Evolutionary conservation across 64 coral and sea anemone species (phyloP).

Genomic region (Anthopleura sola): DNA sequence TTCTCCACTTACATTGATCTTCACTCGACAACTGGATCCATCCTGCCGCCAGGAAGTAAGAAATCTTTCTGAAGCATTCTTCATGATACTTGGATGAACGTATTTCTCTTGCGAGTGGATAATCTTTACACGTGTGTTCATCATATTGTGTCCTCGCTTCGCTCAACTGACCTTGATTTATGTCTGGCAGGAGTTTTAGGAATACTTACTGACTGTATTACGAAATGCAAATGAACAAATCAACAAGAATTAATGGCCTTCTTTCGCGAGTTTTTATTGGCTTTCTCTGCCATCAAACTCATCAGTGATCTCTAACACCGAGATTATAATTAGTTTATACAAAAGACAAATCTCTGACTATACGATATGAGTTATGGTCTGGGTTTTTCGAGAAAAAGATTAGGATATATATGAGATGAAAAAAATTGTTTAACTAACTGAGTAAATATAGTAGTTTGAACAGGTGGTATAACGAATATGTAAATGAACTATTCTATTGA

Average conservation of each 20-base stretch:
- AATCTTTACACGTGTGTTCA: background rate
- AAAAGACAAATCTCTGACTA: background rate
- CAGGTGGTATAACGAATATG: background rate
- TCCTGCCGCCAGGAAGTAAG: background rate
- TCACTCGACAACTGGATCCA: conserved; percentile 25
- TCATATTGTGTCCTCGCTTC: background rate
- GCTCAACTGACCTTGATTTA: background rate
- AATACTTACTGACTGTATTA: background rate
- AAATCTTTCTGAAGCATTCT: background rate
- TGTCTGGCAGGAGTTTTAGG: background rate
- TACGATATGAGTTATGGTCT: background rate
- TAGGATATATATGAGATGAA: background rate
- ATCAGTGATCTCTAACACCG: background rate
- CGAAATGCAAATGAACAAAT: background rate
- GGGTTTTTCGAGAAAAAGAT: background rate
- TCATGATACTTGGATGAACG: background rate
- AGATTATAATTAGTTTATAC: background rate
- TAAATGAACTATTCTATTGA: background rate
- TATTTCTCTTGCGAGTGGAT: background rate
- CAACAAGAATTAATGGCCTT: background rate
- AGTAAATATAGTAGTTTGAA: background rate
- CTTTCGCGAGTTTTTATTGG: background rate
- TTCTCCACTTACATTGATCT: conserved; percentile 69
- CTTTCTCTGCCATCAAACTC: background rate
- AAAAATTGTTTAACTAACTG: conserved; percentile 4